Percentiles rank a stretch among this genome's conserved stretches.
phyloP scores from a whole-genome alignment of 2,888 invertebrate species.

The Agapostemon virescens region DNA sequence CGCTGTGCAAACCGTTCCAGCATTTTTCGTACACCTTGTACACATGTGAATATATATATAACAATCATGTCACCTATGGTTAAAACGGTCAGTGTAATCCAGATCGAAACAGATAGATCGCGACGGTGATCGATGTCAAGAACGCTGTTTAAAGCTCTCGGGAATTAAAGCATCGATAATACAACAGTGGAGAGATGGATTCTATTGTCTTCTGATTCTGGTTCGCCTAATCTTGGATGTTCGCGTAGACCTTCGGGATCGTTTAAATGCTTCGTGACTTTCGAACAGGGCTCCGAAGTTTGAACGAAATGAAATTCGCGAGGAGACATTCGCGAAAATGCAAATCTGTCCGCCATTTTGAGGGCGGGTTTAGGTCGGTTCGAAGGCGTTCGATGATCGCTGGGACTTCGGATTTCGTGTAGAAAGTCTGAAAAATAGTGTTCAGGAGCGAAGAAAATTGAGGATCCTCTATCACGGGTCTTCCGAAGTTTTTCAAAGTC shows the following conservation, averaged over 20 bases:
- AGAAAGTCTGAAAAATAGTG: no score
- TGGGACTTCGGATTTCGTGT: no score
- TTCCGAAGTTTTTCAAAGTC: neutral
- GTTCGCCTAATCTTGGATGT: neutral
- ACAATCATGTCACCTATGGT: constrained; percentile 34
- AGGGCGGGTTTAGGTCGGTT: neutral
- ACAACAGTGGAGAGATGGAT: neutral
- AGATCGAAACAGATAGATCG: constrained; percentile 26
- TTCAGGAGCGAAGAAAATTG: neutral
- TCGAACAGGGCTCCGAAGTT: no score
- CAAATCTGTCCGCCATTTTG: no score
- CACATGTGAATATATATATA: neutral
- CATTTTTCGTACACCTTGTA: no score
- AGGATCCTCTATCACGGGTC: neutral
- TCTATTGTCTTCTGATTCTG: constrained; percentile 17
- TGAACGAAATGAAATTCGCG: no score
- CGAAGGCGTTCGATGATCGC: no score
- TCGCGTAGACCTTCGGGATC: no score
- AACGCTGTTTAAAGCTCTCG: constrained; percentile 10
- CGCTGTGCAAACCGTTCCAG: no score
- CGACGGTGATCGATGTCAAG: constrained; percentile 24
- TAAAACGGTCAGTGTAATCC: constrained; percentile 26
- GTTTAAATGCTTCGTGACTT: no score
- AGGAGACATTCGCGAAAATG: no score
- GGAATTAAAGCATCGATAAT: constrained; percentile 19